Base-by-base conservation (phyloP, 2,888 invertebrate species). In the Hoplodrina blanda region DNA sequence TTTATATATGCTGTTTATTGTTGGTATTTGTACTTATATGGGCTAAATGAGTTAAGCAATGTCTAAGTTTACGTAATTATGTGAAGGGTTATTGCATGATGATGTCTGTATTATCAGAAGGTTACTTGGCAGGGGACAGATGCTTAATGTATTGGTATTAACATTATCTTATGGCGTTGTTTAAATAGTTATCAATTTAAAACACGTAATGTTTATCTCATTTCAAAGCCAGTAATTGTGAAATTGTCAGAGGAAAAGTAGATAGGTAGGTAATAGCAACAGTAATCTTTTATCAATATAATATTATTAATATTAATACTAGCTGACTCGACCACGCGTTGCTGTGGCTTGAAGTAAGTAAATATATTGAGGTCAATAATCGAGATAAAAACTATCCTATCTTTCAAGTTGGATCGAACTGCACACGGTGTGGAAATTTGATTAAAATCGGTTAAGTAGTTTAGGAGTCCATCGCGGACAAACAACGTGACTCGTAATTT, bases 1-100 rank as follows among this genome's bases (percentile, higher is more conserved):
- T 76, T 71, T 81, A 78, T 77, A 67, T 73, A 81, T 55, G 67
- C 66, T 46, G 81, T 81, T 73, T 76, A 63, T 69, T 74, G 80
- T 78, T 67, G 60, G 37, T 81, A 74, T 74, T 81, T 81, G 70
- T 70, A 67, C 67, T 67, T 69, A 63, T 75, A 69, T 60, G 65
- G 64, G 57, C 54, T 60, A 78, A 81, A 78, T 80, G 67, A 62
- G 64, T 62, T 63, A 46, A 59, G 69, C 61, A 61, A 71, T 78
- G 72, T 55, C 50, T 69, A 54, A 69, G 63, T 73, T 71, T 60
- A 56, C 11, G 53, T 71, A 71, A 76, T 73, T 69, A 69, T 69
- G 30, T 67, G 53, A 13, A 46, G 54, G 66, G 46, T 63, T 59
- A 57, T 62, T n/a, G 67, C 8, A 41, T 57, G 53, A 56, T 55